Base-by-base conservation (phyloP, 2,888 invertebrate species). In the Pristionchus entomophagus region DNA sequence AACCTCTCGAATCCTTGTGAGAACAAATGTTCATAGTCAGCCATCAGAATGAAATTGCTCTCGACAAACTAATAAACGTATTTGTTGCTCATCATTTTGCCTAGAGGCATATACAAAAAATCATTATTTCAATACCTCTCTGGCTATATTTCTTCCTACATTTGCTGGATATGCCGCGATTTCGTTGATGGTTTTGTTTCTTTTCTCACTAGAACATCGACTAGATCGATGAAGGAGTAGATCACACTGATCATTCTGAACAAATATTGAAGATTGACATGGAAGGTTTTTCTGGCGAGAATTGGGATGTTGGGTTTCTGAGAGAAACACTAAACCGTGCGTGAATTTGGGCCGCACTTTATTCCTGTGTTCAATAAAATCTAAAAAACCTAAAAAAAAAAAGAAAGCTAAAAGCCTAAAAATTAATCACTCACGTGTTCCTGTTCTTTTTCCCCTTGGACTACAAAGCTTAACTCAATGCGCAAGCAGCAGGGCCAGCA, bases 1-100 rank as follows among this genome's bases (percentile, higher is more conserved):
- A n/a, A 83, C 83, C 83, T 85, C 29, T 85, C 85, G 53, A 85
- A 85, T 56, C 85, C 85, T 0, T 77, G 35, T 0, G 85, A 85
- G 56, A 85, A 85, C n/a, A 73, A n/a, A 56, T 85, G 85, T 77
- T 85, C 85, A 51, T 59, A 85, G 56, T 85, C 85, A 12, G 73
- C 85, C 19, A 85, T 49, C 14, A 85, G 51, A 53, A 85, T 53
- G 53, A 53, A 85, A 3, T 53, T 29, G 0, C 53, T 73, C 4
- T 45, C 22, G n/a, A 77, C 35, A 41, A 77, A 85, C 85, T 85
- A 77, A 73, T 53, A 32, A 8, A 26, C 1, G n/a, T n/a, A n/a
- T n/a, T n/a, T n/a, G n/a, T n/a, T n/a, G n/a, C n/a, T n/a, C n/a
- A n/a, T n/a, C n/a, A n/a, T n/a, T n/a, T n/a, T n/a, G n/a, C n/a